These are phyloP conservation scores for Oenanthe oenanthe DNA, from an alignment of 2,113 vertebrate species.

Conservation along the genomic window DNA sequence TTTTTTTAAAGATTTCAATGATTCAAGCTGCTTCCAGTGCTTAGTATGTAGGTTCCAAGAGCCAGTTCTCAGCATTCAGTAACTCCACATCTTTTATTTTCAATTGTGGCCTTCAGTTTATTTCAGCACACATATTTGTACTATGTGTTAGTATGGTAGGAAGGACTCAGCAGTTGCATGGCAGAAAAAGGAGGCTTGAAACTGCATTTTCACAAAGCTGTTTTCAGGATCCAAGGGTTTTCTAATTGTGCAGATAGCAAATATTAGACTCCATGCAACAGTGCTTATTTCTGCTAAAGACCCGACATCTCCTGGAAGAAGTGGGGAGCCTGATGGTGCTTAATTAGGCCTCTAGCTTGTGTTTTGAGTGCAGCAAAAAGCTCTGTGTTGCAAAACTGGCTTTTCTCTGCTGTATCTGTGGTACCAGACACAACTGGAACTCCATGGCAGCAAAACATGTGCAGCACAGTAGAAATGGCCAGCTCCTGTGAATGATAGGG, in stretches of 20 bases:
- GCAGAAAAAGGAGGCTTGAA: neutral
- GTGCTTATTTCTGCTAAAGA: slow-evolving; percentile 23
- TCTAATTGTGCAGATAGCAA: slow-evolving; percentile 48
- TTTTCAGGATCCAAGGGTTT: neutral
- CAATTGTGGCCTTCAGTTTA: slow-evolving; percentile 41
- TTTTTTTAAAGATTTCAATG: neutral
- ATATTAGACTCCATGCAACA: neutral
- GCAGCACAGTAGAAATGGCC: neutral
- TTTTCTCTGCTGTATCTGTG: neutral
- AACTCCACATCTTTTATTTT: slow-evolving; percentile 31
- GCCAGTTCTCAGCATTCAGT: slow-evolving; percentile 5
- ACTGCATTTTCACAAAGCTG: neutral
- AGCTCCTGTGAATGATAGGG: neutral
- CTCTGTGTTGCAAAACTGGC: neutral
- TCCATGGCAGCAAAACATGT: fast-evolving
- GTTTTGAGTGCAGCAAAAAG: neutral
- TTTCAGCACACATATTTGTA: neutral
- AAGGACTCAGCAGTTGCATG: neutral
- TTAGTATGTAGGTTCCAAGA: neutral
- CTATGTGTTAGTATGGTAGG: neutral
- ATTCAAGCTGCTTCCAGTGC: neutral
- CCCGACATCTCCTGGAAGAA: neutral
- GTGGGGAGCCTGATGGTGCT: neutral
- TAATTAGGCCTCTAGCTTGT: neutral
- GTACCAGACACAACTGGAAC: neutral